These are phyloP conservation scores for Drosophila falleni DNA, from an alignment of 2,888 invertebrate species.

Conservation along the genomic window DNA sequence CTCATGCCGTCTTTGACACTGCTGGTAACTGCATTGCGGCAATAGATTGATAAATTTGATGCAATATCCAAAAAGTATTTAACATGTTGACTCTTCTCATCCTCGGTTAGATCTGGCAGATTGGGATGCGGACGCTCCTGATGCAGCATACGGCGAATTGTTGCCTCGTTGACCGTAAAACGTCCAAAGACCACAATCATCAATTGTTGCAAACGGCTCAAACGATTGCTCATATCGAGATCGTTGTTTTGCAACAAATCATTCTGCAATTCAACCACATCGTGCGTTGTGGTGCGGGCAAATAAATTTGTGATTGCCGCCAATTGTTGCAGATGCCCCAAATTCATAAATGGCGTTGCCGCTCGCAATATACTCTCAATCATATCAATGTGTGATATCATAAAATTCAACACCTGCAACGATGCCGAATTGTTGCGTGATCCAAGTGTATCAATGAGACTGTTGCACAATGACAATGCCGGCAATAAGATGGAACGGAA, in stretches of 20 bases:
- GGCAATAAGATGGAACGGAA: slow-evolving; percentile 94
- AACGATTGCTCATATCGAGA: slow-evolving; percentile 60
- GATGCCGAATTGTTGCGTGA: slow-evolving; percentile 93
- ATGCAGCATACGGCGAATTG: slow-evolving; percentile 81
- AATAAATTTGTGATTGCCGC: slow-evolving; percentile 92
- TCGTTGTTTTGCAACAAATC: slow-evolving; percentile 22
- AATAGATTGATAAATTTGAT: slow-evolving; percentile 90
- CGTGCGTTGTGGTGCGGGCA: slow-evolving; percentile 88
- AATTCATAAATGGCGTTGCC: slow-evolving; percentile 88
- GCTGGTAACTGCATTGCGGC: slow-evolving; percentile 88
- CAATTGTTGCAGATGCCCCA: slow-evolving; percentile 90
- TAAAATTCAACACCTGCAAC: slow-evolving; percentile 91
- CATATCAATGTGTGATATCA: slow-evolving; percentile 93
- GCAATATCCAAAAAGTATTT: slow-evolving; percentile 88
- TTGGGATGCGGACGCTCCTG: slow-evolving; percentile 57
- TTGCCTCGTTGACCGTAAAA: slow-evolving; percentile 87
- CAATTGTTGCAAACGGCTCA: slow-evolving; percentile 90
- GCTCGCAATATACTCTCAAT: slow-evolving; percentile 92
- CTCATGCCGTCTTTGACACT: slow-evolving; percentile 85
- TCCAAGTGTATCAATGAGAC: slow-evolving; percentile 93
- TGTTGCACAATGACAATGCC: slow-evolving; percentile 92
- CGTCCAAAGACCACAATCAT: slow-evolving; percentile 91
- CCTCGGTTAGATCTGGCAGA: slow-evolving; percentile 34
- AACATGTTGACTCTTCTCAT: slow-evolving; percentile 85
- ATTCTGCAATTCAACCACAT: slow-evolving; percentile 32